A percentile compares a stretch with the other conserved stretches of the same genome.
Conservation (phyloP, 2,113 vertebrate species). For the Phainopepla nitens region DNA sequence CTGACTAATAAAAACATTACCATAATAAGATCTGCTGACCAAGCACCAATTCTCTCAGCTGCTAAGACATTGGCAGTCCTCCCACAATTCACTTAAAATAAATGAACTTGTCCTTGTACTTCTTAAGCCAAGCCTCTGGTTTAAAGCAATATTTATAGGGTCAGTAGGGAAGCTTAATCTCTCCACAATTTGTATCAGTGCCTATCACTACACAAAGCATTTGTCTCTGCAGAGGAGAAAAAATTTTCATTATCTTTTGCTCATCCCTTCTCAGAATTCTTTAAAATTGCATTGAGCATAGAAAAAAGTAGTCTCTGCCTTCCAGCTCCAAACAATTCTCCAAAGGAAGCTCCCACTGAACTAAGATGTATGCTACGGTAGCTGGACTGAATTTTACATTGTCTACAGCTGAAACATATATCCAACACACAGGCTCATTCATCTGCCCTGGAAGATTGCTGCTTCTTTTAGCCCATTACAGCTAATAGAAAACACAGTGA, state of each 20-base stretch:
- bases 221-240: background rate
- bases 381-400: background rate
- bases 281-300: background rate
- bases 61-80: conserved; percentile 13
- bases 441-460: background rate
- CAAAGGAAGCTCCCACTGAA: background rate
- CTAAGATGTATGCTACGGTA: background rate
- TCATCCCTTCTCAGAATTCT: background rate
- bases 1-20: background rate
- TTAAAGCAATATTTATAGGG: background rate
- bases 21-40: conserved; percentile 20
- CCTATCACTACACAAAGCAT: background rate
- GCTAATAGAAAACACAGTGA: background rate
- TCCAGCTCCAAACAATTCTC: background rate
- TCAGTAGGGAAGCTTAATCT: background rate
- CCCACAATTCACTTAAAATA: conserved; percentile 17
- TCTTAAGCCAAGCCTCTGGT: background rate
- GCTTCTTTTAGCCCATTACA: background rate
- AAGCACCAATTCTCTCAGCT: background rate
- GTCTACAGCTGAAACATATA: background rate
- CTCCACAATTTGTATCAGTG: fast-evolving
- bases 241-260: background rate
- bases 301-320: background rate
- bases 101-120: background rate
- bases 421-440: background rate